Base-by-base conservation (phyloP, 2,113 vertebrate genomes). In the Anolis carolinensis region DNA sequence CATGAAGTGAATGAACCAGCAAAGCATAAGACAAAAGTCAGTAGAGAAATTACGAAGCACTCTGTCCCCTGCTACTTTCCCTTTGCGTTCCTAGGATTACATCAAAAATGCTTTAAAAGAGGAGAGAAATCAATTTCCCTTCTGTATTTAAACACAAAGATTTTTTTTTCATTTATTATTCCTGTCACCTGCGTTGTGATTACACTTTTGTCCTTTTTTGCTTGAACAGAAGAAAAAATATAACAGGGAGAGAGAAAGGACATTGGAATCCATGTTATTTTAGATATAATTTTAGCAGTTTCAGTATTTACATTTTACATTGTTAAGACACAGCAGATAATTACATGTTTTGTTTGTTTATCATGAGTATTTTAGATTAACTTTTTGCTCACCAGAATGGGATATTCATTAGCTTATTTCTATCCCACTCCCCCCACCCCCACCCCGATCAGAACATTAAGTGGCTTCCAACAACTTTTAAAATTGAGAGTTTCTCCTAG, bases 181-280 rank as follows among this genome's bases (percentile, higher is more conserved):
- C 23, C 23, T 83, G 70, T 88, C 36, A 32, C 72, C 18, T 72
- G 23, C 71, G 30, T 50, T 83, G 50, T 83, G 59, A 72, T 87
- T 82, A 32, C 2, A 14, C 63, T 78, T 77, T 34, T 83, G 2
- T 81, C 68, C 21, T 16, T 20, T 10, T 0, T 18, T 70, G 14
- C 30, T 84, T 70, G 55, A 82, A 32, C 13, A 21, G 32, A 16
- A 27, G 74, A 36, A 7, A 21, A 55, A 77, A 16, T 3, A 72
- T 52, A 48, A 82, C 6, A 36, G 18, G 8, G n/a, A 2, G 36
- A 10, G 8, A 30, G 34, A 5, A 36, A 21, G 18, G 18, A 11
- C 39, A 81, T 39, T 70, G 27, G 34, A 70, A 75, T 76, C 59
- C 59, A 63, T 27, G 76, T n/a, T 63, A 73, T 10, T 23, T 48